Percentiles rank a stretch among this genome's conserved stretches.
Conservation (phyloP, 2,888 invertebrate genomes). For the Isoperla grammatica region DNA sequence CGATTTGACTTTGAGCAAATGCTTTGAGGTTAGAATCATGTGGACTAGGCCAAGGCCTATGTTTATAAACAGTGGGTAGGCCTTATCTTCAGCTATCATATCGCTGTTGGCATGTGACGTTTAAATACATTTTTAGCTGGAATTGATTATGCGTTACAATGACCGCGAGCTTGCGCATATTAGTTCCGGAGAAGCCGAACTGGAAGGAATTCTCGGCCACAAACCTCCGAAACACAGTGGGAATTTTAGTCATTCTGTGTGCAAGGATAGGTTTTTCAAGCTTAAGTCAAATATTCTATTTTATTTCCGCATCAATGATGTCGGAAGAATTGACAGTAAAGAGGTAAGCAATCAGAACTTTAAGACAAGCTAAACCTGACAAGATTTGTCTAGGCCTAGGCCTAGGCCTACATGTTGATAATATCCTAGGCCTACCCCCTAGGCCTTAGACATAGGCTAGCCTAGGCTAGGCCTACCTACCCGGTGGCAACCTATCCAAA, state of each 20-base stretch:
- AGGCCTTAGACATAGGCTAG: no score
- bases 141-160: slow-evolving; percentile 60
- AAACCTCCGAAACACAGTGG: slow-evolving; percentile 47
- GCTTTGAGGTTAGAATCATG: no score
- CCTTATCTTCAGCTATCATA: neutral
- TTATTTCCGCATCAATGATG: slow-evolving; percentile 66
- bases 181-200: slow-evolving; percentile 54
- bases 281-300: slow-evolving; percentile 67
- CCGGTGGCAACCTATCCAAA: no score
- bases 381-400: no score
- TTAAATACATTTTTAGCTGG: neutral
- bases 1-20: no score
- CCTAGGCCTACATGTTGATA: no score
- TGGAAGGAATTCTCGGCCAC: slow-evolving; percentile 69
- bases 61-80: neutral
- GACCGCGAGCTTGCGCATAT: slow-evolving; percentile 60
- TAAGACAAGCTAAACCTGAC: no score
- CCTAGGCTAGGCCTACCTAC: no score
- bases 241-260: slow-evolving; percentile 44
- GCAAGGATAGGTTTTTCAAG: slow-evolving; percentile 74
- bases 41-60: no score
- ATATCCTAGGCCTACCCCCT: no score
- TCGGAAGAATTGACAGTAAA: no score
- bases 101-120: no score
- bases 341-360: slow-evolving; percentile 35